Evolutionary conservation across 2,888 invertebrate species (phyloP).

Genomic region (Pilophorus perplexus): DNA sequence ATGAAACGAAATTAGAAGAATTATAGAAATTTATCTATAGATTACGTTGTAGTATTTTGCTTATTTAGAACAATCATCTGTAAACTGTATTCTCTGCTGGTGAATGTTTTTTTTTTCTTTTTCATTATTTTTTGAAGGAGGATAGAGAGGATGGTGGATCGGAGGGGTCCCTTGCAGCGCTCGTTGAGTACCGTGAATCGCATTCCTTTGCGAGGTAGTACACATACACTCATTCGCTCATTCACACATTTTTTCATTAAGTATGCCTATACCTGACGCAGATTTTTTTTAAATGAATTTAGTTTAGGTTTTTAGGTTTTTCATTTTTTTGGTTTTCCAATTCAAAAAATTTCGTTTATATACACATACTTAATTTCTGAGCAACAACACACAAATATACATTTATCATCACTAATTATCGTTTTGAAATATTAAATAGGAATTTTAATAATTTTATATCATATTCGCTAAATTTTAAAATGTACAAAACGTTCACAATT

Average conservation of each 20-base stretch:
- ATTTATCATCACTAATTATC: slow-evolving; percentile 46
- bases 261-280: slow-evolving; percentile 30
- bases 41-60: slow-evolving; percentile 20
- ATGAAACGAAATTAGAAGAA: slow-evolving; percentile 15
- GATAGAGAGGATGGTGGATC: slow-evolving; percentile 12
- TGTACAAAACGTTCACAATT: slow-evolving; percentile 49
- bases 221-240: slow-evolving; percentile 36
- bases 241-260: slow-evolving; percentile 34
- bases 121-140: slow-evolving; percentile 25
- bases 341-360: slow-evolving; percentile 25
- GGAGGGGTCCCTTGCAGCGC: slow-evolving; percentile 46
- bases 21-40: neutral
- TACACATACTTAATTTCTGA: slow-evolving; percentile 39
- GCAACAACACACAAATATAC: slow-evolving; percentile 46
- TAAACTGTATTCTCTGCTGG: slow-evolving; percentile 48
- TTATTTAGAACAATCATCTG: slow-evolving; percentile 44
- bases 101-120: slow-evolving; percentile 29
- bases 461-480: slow-evolving; percentile 48
- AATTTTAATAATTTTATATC: slow-evolving; percentile 48
- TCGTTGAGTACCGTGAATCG: slow-evolving; percentile 43
- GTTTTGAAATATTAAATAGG: slow-evolving; percentile 48
- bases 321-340: slow-evolving; percentile 7
- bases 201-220: slow-evolving; percentile 43
- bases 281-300: slow-evolving; percentile 23
- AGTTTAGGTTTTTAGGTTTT: neutral